phyloP scores from a whole-genome alignment of 1,140 invertebrate genomes.

The Mycetomoellerius zeteki region DNA sequence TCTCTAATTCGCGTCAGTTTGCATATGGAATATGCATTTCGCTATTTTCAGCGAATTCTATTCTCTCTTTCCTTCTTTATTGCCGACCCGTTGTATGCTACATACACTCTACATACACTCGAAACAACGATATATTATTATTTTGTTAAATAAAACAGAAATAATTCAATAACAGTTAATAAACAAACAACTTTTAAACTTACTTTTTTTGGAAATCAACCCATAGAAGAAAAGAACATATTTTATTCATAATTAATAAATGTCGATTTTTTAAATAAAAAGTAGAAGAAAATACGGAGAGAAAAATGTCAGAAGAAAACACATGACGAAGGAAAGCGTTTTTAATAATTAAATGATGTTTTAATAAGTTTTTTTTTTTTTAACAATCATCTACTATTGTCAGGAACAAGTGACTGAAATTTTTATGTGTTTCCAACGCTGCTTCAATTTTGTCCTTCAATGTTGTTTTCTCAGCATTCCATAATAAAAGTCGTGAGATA shows the following conservation, averaged over 20 bases:
- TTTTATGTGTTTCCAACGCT: background rate
- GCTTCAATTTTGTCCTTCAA: background rate
- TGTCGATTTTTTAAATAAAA: background rate
- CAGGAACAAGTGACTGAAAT: background rate
- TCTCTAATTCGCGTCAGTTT: background rate
- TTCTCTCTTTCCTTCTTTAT: conserved; percentile 1
- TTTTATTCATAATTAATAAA: conserved; percentile 3
- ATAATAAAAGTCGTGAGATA: background rate
- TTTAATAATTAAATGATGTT: background rate
- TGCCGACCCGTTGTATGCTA: background rate
- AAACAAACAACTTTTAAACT: background rate
- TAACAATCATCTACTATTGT: background rate
- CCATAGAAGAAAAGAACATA: background rate
- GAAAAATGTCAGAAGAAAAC: background rate
- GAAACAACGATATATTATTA: background rate
- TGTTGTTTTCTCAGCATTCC: background rate
- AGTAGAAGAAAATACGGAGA: background rate
- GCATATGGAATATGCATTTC: background rate
- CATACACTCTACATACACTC: background rate
- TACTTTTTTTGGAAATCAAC: background rate
- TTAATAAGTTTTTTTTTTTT: background rate
- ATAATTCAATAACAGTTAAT: background rate
- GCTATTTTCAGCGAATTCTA: background rate
- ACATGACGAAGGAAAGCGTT: background rate
- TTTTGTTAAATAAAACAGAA: conserved; percentile 18